These are phyloP conservation scores for Nebria salina DNA, from an alignment of 2,888 invertebrate species.

Conservation along the genomic window DNA sequence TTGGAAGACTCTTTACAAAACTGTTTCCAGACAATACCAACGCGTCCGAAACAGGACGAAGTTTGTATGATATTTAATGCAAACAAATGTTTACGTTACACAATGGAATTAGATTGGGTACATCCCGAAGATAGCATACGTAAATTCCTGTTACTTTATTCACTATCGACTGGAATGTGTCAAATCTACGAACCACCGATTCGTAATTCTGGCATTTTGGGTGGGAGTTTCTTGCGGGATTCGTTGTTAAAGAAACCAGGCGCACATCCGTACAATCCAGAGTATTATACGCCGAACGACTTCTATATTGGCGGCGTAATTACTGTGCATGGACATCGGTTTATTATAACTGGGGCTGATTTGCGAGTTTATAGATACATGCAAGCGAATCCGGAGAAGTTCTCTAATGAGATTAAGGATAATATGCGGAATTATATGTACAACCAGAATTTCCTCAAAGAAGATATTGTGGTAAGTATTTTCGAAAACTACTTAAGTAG, in stretches of 20 bases:
- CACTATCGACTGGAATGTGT: constrained; percentile 78
- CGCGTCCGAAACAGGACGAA: constrained; percentile 78
- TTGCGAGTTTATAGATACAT: constrained; percentile 81
- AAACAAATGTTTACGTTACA: constrained; percentile 73
- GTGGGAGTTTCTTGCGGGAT: constrained; percentile 78
- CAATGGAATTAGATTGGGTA: constrained; percentile 79
- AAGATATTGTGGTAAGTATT: constrained; percentile 65
- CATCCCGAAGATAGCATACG: constrained; percentile 82
- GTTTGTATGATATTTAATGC: constrained; percentile 79
- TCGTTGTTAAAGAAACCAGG: constrained; percentile 76
- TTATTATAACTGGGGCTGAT: constrained; percentile 81
- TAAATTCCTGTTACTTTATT: constrained; percentile 79
- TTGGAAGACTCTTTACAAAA: constrained; percentile 82
- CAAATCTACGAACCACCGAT: constrained; percentile 78
- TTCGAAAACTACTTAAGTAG: not conserved
- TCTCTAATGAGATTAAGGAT: constrained; percentile 72
- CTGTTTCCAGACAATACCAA: constrained; percentile 75
- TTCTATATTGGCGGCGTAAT: constrained; percentile 81
- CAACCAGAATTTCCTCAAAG: constrained; percentile 70
- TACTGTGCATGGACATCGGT: constrained; percentile 78
- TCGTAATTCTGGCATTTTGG: constrained; percentile 77
- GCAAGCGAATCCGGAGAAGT: constrained; percentile 76
- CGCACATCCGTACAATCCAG: constrained; percentile 74
- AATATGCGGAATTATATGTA: constrained; percentile 76
- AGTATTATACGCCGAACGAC: constrained; percentile 80